Conservation (phyloP, 1,140 invertebrate genomes). For the Trichonephila clavata region DNA sequence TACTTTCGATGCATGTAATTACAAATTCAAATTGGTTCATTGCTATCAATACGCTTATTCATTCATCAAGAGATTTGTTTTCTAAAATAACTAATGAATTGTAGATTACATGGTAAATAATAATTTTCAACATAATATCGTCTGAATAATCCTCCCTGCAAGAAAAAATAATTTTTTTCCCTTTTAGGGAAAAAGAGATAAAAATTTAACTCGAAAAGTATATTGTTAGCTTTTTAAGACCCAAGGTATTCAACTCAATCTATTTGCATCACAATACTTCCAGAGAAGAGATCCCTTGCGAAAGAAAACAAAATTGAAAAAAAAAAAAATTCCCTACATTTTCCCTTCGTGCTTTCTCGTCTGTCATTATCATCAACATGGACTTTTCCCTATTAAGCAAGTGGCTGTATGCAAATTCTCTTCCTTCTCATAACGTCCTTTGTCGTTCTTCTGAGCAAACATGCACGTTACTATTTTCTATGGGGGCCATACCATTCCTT, state of each 20-base stretch:
- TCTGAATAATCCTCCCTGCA: neutral
- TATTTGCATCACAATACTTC: slow-evolving; percentile 31
- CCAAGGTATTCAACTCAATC: slow-evolving; percentile 32
- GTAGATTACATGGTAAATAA: neutral
- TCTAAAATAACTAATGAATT: neutral
- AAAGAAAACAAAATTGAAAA: slow-evolving; percentile 14
- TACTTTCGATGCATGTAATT: neutral
- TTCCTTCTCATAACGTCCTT: neutral
- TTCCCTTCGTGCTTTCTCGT: neutral
- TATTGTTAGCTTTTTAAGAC: slow-evolving; percentile 23
- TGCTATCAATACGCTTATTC: neutral
- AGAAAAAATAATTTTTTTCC: neutral
- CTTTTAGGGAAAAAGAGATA: neutral
- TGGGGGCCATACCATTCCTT: neutral
- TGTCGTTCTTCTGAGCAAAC: slow-evolving; percentile 20
- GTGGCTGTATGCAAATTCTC: slow-evolving; percentile 41
- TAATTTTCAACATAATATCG: neutral
- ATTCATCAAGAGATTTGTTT: neutral
- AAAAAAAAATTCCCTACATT: neutral
- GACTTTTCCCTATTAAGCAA: slow-evolving; percentile 31
- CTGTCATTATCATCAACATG: slow-evolving; percentile 38
- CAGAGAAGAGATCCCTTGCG: neutral
- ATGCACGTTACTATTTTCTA: slow-evolving; percentile 53
- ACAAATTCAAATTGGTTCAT: neutral
- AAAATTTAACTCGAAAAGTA: slow-evolving; percentile 3